Conservation (phyloP, 2,113 vertebrate genomes). For the Brienomyrus brachyistius region DNA sequence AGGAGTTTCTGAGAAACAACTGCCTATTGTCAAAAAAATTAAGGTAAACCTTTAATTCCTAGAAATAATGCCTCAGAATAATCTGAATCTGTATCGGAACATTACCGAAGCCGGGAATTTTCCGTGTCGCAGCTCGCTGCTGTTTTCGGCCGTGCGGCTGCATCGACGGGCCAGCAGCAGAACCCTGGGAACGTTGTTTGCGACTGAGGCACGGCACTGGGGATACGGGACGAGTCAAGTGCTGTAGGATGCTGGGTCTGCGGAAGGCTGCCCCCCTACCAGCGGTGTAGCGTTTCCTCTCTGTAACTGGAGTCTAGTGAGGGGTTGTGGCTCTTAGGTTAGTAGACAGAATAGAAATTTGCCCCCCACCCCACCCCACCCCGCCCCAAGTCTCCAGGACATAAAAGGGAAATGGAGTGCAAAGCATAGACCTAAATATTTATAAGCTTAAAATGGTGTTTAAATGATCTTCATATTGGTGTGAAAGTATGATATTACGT, state of each 20-base stretch:
- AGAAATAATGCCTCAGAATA: not conserved
- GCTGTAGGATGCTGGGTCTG: not conserved
- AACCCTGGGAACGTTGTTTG: not conserved
- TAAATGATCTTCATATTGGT: not conserved
- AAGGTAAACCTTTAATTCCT: not conserved
- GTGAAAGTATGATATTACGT: not conserved
- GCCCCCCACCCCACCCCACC: not conserved
- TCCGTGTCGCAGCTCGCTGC: not conserved
- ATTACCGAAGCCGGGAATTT: not conserved
- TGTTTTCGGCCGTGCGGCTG: not conserved
- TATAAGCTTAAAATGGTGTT: not conserved
- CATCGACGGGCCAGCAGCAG: not conserved
- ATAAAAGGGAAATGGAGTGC: not conserved
- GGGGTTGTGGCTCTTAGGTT: conserved; percentile 1
- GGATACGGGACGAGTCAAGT: not conserved
- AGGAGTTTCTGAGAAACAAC: not conserved
- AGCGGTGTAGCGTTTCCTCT: not conserved
- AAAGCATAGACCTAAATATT: not conserved
- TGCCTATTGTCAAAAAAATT: not conserved
- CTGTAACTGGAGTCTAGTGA: conserved; percentile 10
- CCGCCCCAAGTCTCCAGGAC: not conserved
- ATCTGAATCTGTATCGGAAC: not conserved
- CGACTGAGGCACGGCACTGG: not conserved
- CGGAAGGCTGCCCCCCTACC: not conserved
- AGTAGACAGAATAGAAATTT: conserved; percentile 8